phyloP scores from a whole-genome alignment of 2,113 vertebrate genomes.

The Hippopotamus amphibius region DNA sequence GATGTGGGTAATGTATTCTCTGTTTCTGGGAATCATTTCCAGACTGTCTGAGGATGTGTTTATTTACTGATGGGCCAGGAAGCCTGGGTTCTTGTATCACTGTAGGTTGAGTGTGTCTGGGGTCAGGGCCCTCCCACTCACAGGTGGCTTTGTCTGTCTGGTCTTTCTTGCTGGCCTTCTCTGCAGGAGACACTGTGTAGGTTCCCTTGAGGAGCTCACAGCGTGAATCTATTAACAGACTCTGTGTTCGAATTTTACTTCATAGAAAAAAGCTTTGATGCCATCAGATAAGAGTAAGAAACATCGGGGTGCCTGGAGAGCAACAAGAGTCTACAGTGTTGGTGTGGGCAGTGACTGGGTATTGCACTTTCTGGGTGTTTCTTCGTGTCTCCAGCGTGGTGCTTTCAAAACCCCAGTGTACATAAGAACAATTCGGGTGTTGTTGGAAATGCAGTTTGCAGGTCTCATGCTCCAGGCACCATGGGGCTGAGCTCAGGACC shows the following conservation, averaged over 20 bases:
- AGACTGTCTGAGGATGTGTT: rapidly evolving
- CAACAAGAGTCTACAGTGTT: not conserved
- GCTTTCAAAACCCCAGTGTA: not conserved
- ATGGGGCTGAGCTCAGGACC: not conserved
- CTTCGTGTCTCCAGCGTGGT: not conserved
- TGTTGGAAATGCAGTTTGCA: not conserved
- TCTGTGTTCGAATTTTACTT: not conserved
- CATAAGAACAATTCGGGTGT: rapidly evolving
- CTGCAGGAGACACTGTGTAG: not conserved
- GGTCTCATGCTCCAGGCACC: rapidly evolving
- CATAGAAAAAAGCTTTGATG: not conserved
- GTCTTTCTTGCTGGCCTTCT: not conserved
- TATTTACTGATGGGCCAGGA: not conserved
- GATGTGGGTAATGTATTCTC: not conserved
- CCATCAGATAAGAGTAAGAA: not conserved
- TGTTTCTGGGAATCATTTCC: not conserved
- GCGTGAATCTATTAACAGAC: not conserved
- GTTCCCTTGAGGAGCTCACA: not conserved
- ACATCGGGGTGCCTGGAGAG: rapidly evolving
- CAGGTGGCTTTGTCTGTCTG: rapidly evolving
- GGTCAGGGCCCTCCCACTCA: not conserved
- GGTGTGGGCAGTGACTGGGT: not conserved
- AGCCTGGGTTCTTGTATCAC: not conserved
- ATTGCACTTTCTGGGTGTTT: not conserved
- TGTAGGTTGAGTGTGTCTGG: not conserved